Evolutionary conservation across 2,888 invertebrate genomes (phyloP).

Genomic region (Lagria hirta): DNA sequence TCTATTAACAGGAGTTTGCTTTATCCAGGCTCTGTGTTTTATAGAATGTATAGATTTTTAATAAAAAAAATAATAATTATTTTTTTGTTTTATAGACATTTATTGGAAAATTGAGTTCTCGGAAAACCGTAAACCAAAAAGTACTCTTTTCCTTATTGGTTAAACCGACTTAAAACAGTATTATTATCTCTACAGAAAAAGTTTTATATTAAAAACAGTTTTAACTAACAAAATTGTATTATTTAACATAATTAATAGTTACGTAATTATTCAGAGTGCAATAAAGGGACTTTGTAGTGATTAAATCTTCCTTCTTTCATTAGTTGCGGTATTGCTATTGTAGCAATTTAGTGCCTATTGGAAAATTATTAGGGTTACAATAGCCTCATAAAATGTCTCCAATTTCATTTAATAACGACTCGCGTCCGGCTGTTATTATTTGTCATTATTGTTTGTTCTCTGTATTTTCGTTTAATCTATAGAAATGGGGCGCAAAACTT

Average conservation of each 20-base stretch:
- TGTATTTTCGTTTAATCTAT: slow-evolving; percentile 15
- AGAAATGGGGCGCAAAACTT: slow-evolving; percentile 12
- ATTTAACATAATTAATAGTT: background rate
- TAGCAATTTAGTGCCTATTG: slow-evolving; percentile 26
- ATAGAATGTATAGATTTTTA: too few relatives aligned
- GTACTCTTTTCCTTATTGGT: too few relatives aligned
- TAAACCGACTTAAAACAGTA: too few relatives aligned
- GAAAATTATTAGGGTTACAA: slow-evolving; percentile 25
- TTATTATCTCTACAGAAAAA: too few relatives aligned
- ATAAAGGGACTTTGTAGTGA: slow-evolving; percentile 5
- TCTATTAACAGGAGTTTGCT: too few relatives aligned
- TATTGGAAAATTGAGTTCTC: too few relatives aligned
- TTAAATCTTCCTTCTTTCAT: slow-evolving; percentile 23
- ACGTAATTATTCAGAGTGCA: slow-evolving; percentile 12
- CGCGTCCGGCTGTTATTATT: slow-evolving; percentile 17
- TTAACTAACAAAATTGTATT: too few relatives aligned
- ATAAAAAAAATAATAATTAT: too few relatives aligned
- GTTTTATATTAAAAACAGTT: too few relatives aligned
- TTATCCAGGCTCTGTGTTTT: too few relatives aligned
- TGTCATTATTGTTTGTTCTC: slow-evolving; percentile 20
- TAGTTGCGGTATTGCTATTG: slow-evolving; percentile 23
- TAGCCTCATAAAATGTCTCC: slow-evolving; percentile 25
- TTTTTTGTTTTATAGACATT: too few relatives aligned
- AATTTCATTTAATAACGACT: slow-evolving; percentile 27
- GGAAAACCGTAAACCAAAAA: too few relatives aligned